Conservation (phyloP, 2,888 invertebrate species). For the Luperina testacea region DNA sequence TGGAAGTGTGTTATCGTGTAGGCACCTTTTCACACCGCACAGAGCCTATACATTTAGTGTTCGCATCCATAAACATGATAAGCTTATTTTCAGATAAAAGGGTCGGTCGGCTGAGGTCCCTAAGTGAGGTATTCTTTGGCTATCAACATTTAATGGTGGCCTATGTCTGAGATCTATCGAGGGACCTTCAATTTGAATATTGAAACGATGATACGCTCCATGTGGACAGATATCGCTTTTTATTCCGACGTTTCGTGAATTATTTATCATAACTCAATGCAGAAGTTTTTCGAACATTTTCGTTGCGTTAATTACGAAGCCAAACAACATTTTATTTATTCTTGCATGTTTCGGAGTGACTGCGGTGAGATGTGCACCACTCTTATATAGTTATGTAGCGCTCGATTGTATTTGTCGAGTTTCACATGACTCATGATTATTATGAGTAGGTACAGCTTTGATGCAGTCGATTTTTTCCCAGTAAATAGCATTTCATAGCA, state of each 20-base stretch:
- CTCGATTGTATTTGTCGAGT: conserved; percentile 25
- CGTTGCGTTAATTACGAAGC: conserved; percentile 32
- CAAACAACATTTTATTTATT: conserved; percentile 21
- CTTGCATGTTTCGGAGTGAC: conserved; percentile 24
- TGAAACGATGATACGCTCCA: conserved; percentile 79
- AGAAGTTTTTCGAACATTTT: conserved; percentile 14
- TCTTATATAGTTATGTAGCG: neutral
- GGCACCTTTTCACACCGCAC: conserved; percentile 78
- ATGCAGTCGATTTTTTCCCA: conserved; percentile 4
- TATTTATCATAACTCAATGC: conserved; percentile 64
- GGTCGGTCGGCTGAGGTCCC: conserved; percentile 83
- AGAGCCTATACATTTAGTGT: conserved; percentile 81
- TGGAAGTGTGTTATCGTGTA: conserved; percentile 81
- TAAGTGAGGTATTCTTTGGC: conserved; percentile 88
- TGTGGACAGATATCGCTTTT: conserved; percentile 75
- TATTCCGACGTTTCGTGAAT: conserved; percentile 75
- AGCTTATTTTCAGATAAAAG: conserved; percentile 89
- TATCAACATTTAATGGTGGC: conserved; percentile 86
- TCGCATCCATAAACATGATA: conserved; percentile 87
- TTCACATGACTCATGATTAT: conserved; percentile 21
- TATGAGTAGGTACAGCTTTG: conserved; percentile 27
- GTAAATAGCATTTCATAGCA: conserved; percentile 12
- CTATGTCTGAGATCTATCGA: conserved; percentile 84
- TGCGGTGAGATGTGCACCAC: conserved; percentile 12
- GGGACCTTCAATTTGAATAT: conserved; percentile 87